A percentile compares a stretch with the other conserved stretches of the same genome.
Conservation (phyloP, 2,888 invertebrate species). For the Coenonympha arcania region DNA sequence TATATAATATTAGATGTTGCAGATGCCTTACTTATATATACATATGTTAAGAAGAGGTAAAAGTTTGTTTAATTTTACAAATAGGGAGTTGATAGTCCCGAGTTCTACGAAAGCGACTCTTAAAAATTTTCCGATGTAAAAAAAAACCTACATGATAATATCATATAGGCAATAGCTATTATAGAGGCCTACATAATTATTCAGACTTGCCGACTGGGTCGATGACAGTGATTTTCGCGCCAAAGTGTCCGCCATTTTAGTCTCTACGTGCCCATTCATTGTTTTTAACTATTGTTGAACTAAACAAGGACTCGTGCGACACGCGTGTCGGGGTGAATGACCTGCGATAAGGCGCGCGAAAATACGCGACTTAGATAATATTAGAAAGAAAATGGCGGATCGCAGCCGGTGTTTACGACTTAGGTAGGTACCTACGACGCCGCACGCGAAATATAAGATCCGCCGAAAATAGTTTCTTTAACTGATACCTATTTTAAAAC, state of each 20-base stretch:
- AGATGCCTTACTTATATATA: no score
- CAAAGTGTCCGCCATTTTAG: conserved; percentile 2
- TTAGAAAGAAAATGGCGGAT: conserved; percentile 63
- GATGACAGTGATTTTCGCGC: conserved; percentile 2
- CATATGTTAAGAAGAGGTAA: no score
- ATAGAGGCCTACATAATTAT: background rate
- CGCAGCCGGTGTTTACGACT: conserved; percentile 30
- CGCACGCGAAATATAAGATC: conserved; percentile 6
- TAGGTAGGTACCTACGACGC: no score
- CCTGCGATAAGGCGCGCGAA: conserved; percentile 63
- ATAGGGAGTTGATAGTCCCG: no score
- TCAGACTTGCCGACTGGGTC: background rate
- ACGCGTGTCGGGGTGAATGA: conserved; percentile 47
- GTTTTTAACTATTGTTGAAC: conserved; percentile 5
- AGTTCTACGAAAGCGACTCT: no score
- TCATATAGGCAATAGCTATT: background rate
- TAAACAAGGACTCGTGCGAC: conserved; percentile 19
- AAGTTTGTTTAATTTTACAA: no score
- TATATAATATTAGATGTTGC: no score
- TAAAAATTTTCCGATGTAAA: no score
- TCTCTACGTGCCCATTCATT: conserved; percentile 1
- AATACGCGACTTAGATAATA: conserved; percentile 66
- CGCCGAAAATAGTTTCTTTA: background rate
- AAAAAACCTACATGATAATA: background rate
- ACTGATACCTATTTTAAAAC: background rate